phyloP scores from a whole-genome alignment of 1,140 invertebrate genomes.

The Pararge aegeria region DNA sequence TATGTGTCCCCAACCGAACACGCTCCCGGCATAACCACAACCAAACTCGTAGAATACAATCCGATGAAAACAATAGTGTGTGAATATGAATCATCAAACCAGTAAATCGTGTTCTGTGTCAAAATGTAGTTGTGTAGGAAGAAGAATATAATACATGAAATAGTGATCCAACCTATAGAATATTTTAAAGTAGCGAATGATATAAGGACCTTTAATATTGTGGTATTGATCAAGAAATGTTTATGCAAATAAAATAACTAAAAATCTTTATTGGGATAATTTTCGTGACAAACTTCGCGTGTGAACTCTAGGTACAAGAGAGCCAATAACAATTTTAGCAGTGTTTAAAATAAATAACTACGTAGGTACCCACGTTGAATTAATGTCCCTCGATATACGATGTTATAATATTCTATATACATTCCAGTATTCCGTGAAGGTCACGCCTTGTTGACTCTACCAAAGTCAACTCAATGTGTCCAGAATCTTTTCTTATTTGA shows the following conservation, averaged over 20 bases:
- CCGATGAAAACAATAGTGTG: slow-evolving; percentile 8
- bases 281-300: background rate
- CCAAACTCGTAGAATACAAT: background rate
- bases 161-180: background rate
- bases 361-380: slow-evolving; percentile 1
- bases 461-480: slow-evolving; percentile 40
- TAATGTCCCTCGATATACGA: too few species aligned
- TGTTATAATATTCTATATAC: slow-evolving; percentile 26
- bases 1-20: slow-evolving; percentile 55
- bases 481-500: background rate
- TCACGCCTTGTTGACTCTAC: slow-evolving; percentile 38
- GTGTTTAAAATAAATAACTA: slow-evolving; percentile 17
- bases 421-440: slow-evolving; percentile 39
- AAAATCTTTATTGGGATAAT: background rate
- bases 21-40: slow-evolving; percentile 29
- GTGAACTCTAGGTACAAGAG: background rate
- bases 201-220: background rate
- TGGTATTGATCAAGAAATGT: background rate
- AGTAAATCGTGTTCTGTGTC: background rate
- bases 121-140: background rate
- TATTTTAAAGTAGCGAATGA: background rate
- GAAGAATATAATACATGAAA: background rate
- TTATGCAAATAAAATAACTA: background rate
- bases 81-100: background rate
- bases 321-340: too few species aligned